phyloP scores from a whole-genome alignment of 2,113 vertebrate species.

The Ceyx melanurus region DNA sequence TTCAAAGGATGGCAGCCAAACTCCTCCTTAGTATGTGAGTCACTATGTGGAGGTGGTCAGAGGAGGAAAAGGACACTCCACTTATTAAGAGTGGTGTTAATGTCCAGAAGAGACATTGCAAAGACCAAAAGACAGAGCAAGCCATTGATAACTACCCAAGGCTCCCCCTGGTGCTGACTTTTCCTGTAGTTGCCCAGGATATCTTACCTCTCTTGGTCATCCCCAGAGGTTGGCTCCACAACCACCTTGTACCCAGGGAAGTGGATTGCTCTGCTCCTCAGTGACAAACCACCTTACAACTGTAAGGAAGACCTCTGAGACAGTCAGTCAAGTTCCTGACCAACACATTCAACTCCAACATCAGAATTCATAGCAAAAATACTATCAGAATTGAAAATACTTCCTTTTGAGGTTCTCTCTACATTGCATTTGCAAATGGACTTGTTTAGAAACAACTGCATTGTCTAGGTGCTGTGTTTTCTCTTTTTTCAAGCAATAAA shows the following conservation, averaged over 20 bases:
- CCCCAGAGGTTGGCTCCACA: neutral
- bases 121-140: neutral
- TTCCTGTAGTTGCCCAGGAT: neutral
- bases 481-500: neutral
- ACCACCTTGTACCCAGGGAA: neutral
- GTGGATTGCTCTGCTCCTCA: neutral
- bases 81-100: neutral
- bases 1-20: neutral
- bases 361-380: neutral
- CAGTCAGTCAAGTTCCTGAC: neutral
- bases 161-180: accelerated
- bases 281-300: accelerated
- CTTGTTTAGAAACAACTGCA: neutral
- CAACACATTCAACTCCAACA: neutral
- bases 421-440: neutral
- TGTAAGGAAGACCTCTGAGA: neutral
- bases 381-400: neutral
- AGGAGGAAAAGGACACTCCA: neutral
- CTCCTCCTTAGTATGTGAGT: neutral
- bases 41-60: neutral
- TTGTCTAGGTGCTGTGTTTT: neutral
- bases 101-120: neutral
- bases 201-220: neutral
- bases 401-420: neutral
- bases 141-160: neutral